Base-by-base conservation (phyloP, 1,140 invertebrate genomes). In the Drosophila miranda region DNA sequence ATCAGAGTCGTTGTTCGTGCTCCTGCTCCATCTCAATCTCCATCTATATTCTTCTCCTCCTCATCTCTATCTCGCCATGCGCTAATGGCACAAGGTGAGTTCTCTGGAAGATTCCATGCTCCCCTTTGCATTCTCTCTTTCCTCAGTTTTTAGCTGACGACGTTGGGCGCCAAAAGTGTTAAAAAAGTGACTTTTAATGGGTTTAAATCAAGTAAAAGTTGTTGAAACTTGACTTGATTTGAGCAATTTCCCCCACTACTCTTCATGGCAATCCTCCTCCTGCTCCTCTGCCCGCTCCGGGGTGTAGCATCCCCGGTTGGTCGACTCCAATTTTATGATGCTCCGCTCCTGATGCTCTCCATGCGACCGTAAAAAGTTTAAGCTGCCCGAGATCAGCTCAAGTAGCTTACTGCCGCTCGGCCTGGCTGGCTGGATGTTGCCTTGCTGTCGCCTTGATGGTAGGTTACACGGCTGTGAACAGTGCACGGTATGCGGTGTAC, bases 131-230 rank as follows among this genome's bases (percentile, higher is more conserved):
- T 28, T 9, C 6, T 23, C 9, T 28, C 38, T 41, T 6, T 34
- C 19, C 26, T 13, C 52, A 52, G 61, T 54, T 16, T 44, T 23
- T 28, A 55, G 49, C 51, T 54, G 42, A 30, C 48, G n/a, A 19
- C 46, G 56, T 23, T 64, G 54, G 68, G 63, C 67, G 71, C 52
- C 68, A 80, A 86, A 86, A 86, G 77, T 84, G 73, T 82, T 87
- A 74, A 87, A 87, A 87, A 87, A 87, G 82, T 88, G 82, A 88
- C 82, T 87, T 87, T 87, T 87, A 87, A 87, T 87, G 82, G 78
- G 83, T 87, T 87, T 87, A 87, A 87, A 87, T 87, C 82, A 87
- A 87, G 82, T 82, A 86, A 87, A 87, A 87, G 83, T 87, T 87
- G 78, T 86, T 86, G 73, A 86, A 86, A 86, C 78, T 86, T 87